Base-by-base conservation (phyloP, 2,113 vertebrate species). In the Chascanopsetta lugubris region DNA sequence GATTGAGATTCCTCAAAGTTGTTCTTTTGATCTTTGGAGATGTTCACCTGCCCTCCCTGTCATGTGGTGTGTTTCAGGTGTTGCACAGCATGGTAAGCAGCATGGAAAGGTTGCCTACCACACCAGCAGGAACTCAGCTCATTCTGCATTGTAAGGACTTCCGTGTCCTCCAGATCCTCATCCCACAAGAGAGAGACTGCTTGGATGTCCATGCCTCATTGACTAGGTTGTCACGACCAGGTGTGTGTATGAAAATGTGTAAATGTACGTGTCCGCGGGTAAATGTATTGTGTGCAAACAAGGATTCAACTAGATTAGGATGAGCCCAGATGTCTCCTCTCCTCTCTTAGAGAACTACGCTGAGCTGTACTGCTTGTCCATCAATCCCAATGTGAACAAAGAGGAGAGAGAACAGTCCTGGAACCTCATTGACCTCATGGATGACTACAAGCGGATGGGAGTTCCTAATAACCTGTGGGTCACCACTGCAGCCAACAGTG, bases 81-180 rank as follows among this genome's bases (percentile, higher is more conserved):
- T 91, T 99, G 51, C 96, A 99, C 92, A 99, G 96, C 73, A 94
- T 98, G 80, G 94, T 99, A 65, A 91, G 91, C 73, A 91, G 89
- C 27, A 89, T 98, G 66, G 97, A 98, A 68, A 94, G 95, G 38
- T 94, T 93, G 15, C 93, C 95, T 2, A 88, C 93, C 8, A 92
- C 93, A 0, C 93, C 95, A 0, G 85, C 91, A 12, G 97, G 96
- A 6, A 95, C 94, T 77, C 95, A 94, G 0, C 89, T 99, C 40
- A 86, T 98, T 57, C 91, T 98, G 58, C 95, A 92, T 34, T 98
- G 96, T 83, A 98, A 98, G 86, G 96, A 99, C 88, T 98, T 98
- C 72, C 93, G 94, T 78, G 85, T 95, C 25, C 90, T 95, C 59
- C 94, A 95, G 17, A 89, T 98, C 24, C 78, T 98, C 79, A 84